These are phyloP conservation scores for Ochotona curzoniae DNA, from an alignment of 2,113 vertebrate species.

Conservation along the genomic window DNA sequence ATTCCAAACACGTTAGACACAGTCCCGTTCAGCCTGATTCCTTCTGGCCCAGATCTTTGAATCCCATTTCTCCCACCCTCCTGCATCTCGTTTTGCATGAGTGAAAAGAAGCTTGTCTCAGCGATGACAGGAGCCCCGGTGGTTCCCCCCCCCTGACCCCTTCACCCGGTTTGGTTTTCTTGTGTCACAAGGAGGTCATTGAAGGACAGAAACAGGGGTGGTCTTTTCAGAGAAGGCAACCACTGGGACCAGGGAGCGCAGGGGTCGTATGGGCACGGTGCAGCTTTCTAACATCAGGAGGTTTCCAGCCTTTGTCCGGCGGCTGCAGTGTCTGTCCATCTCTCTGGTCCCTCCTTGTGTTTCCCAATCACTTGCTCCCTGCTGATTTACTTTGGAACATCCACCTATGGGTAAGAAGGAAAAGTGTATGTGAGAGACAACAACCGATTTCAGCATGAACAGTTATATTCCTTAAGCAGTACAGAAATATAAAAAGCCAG, in stretches of 20 bases:
- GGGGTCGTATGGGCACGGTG: neutral
- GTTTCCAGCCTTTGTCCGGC: neutral
- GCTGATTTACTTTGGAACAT: neutral
- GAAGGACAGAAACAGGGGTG: neutral
- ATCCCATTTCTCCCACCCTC: neutral
- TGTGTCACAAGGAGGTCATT: neutral
- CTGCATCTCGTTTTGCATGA: neutral
- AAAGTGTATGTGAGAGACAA: neutral
- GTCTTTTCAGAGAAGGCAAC: neutral
- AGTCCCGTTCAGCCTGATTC: neutral
- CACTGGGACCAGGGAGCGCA: neutral
- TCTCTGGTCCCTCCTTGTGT: neutral
- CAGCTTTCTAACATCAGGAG: neutral
- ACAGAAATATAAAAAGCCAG: neutral
- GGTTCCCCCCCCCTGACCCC: neutral
- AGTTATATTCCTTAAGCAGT: neutral
- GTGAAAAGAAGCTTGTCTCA: neutral
- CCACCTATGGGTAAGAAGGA: neutral
- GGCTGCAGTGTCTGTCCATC: neutral
- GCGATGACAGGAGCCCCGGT: neutral
- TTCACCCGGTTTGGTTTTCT: neutral
- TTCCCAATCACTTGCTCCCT: neutral
- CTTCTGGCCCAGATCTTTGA: constrained; percentile 24
- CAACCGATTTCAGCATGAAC: neutral
- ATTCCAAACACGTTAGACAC: neutral